These are phyloP conservation scores for Columba janthina DNA, from an alignment of 2,113 vertebrate genomes.

Conservation along the genomic window DNA sequence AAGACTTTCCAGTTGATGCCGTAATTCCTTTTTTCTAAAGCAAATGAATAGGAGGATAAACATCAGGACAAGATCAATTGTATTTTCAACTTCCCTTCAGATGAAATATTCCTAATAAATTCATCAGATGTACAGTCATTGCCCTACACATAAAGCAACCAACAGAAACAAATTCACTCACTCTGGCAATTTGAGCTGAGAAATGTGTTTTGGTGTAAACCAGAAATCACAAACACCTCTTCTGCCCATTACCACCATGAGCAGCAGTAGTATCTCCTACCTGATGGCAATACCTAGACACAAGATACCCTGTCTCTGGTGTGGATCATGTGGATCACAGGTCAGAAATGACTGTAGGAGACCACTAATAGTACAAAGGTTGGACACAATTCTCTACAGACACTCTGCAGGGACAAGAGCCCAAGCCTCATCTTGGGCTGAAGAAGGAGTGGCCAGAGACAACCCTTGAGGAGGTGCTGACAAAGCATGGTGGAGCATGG, in stretches of 20 bases:
- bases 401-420: neutral
- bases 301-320: accelerated
- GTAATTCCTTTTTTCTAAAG: neutral
- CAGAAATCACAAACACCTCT: neutral
- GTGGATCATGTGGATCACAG: neutral
- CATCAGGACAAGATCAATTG: neutral
- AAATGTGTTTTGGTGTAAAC: neutral
- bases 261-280: neutral
- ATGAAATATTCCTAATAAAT: neutral
- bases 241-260: neutral
- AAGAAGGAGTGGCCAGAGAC: neutral
- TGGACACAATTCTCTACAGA: neutral
- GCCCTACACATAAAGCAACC: neutral
- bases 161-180: neutral
- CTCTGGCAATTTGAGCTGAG: neutral
- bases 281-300: neutral
- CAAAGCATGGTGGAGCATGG: neutral
- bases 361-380: neutral
- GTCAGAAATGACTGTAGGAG: neutral
- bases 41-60: neutral
- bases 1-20: neutral
- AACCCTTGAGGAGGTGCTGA: neutral
- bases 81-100: neutral
- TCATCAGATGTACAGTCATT: neutral
- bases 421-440: neutral